Base-by-base conservation (phyloP, 2,888 invertebrate genomes). In the Pheosia tremula region DNA sequence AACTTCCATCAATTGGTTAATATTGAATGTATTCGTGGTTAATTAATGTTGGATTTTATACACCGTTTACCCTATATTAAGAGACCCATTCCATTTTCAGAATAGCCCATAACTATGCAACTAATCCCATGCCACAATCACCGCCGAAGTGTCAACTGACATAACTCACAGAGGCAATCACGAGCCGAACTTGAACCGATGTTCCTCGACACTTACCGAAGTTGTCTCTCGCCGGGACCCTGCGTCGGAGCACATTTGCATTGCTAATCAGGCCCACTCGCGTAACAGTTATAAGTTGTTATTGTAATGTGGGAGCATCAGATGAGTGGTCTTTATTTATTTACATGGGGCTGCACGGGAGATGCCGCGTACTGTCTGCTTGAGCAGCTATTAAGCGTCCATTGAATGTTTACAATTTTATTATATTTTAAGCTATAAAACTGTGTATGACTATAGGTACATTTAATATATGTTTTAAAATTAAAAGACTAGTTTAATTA, bases 81-180 rank as follows among this genome's bases (percentile, higher is more conserved):
- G 41, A 0, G 41, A 41, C 41, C 24, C 24, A 24, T 24, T 24
- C 24, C 24, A 24, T 24, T 24, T 24, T 24, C 24, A 24, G 24
- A 24, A 47, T 50, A 50, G 50, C 1, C 49, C 50, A 24, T n/a
- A 8, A 50, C 3, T 37, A 53, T 10, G 53, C 53, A 10, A 37
- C 53, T 53, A 37, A 53, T 53, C 37, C 24, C 50, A 50, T n/a
- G 50, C 7, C 37, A 11, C 53, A 53, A 53, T 53, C 53, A 60
- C 43, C 62, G 58, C 43, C 58, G 56, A 50, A 66, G 62, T 64
- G 66, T 65, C 67, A 63, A 64, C 67, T 68, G 73, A 74, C 68
- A 75, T 71, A 73, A 71, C 69, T 73, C 69, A 75, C 73, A 69
- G 67, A 72, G 72, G 77, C 74, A 77, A 77, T 77, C 75, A 77